Conservation (phyloP, 2,797 vertebrate species). For the Chrosomus eos region DNA sequence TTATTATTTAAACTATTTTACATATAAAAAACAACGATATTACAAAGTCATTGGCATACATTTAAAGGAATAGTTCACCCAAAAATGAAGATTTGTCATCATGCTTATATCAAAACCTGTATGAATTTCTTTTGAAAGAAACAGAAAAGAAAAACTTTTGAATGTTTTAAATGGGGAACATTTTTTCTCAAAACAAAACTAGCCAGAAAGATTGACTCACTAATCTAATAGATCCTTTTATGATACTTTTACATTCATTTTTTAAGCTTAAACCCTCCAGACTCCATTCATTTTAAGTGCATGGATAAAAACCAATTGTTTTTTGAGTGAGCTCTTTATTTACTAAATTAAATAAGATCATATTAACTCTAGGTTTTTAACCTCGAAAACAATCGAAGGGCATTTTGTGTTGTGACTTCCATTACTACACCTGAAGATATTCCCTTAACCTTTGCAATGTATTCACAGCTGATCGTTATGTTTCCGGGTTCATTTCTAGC, state of each 20-base stretch:
- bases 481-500: conserved; percentile 68
- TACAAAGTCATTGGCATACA: not conserved
- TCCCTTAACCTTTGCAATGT: conserved; percentile 66
- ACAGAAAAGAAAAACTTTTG: not conserved
- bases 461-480: conserved; percentile 61
- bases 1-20: not conserved
- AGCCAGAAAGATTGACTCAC: not conserved
- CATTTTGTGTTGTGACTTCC: conserved; percentile 66
- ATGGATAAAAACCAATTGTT: not conserved
- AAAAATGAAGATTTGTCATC: not conserved
- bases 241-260: not conserved
- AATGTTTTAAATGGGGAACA: not conserved
- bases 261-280: not conserved
- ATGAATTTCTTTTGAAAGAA: not conserved
- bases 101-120: not conserved
- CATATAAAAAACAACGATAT: not conserved
- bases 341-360: not conserved
- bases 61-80: not conserved
- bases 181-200: not conserved
- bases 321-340: not conserved
- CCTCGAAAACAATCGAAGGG: conserved; percentile 66
- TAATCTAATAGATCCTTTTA: not conserved
- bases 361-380: conserved; percentile 42
- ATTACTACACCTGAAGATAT: conserved; percentile 60
- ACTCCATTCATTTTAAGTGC: not conserved